Conservation (phyloP, 2,888 invertebrate species). For the Omphaloscelis lunosa region DNA sequence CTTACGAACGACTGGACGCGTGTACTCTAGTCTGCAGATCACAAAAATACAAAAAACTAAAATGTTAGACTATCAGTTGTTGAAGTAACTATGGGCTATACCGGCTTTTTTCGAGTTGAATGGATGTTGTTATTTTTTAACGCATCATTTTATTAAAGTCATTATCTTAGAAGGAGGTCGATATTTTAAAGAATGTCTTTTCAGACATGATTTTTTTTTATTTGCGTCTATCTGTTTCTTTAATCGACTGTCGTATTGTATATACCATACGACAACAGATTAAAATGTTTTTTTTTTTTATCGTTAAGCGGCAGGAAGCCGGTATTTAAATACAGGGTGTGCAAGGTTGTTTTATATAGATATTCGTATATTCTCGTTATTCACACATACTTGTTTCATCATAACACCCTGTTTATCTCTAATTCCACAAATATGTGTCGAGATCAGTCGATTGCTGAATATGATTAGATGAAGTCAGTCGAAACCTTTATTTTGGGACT, state of each 20-base stretch:
- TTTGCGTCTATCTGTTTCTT: constrained; percentile 7
- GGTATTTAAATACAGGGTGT: constrained; percentile 58
- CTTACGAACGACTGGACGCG: constrained; percentile 62
- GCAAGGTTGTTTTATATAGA: constrained; percentile 42
- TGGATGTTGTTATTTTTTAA: neutral
- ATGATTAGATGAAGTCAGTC: constrained; percentile 74
- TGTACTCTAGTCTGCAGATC: constrained; percentile 37
- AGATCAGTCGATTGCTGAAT: constrained; percentile 70
- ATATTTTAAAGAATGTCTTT: neutral
- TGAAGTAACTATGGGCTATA: constrained; percentile 33
- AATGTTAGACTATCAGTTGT: constrained; percentile 17
- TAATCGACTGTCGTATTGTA: constrained; percentile 27
- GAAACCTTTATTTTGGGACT: constrained; percentile 66
- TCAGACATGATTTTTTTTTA: neutral
- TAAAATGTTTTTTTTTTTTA: neutral
- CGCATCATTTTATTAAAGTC: neutral
- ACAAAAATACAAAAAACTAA: constrained; percentile 40
- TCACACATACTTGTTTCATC: constrained; percentile 50
- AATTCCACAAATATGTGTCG: constrained; percentile 65
- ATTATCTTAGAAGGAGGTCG: neutral
- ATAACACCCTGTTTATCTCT: constrained; percentile 63
- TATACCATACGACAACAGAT: constrained; percentile 31
- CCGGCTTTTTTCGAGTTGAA: constrained; percentile 42
- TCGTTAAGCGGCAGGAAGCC: constrained; percentile 29
- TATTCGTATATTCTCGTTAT: constrained; percentile 47